Evolutionary conservation across 64 coral and sea anemone genomes (phyloP), one percentile per base, ranked within the genome.

Genomic region (Acropora tenuis): DNA sequence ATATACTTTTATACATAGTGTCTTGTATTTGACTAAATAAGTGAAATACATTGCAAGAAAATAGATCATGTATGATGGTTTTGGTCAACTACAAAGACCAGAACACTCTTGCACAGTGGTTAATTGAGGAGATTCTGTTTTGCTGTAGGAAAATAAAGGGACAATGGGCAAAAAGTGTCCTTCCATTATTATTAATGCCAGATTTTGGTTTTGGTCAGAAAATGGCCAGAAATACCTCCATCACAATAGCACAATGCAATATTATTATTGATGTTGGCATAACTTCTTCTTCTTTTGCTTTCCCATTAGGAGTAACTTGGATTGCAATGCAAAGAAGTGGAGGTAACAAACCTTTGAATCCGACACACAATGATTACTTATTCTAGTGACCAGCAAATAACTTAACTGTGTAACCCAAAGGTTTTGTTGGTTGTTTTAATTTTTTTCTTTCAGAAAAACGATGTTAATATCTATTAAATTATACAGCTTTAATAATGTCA

Each of bases 291-390:
- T 58, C 17, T n/a, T 18, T 80, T 40, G 8, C 46, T 48, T 53
- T 55, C 69, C 82, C 65, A 74, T 84, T 42, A 99, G 97, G 79
- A 99, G 86, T 85, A 90, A 96, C 71, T 83, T 99, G 59, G 97
- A 99, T 84, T 99, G 94, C 58, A 80, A 99, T 86, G 94, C 97
- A 74, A 99, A 99, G 89, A 99, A 99, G 86, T 99, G 97, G 97
- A 99, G 96, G 96, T 98, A 89, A 47, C 13, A 16, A 0, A 43
- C 15, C 20, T 12, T 5, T 45, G 16, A 83, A 48, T 7, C 17
- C 15, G 57, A 48, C 0, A 13, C 8, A 63, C 0, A 71, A 71
- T 71, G 4, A 71, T 71, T 6, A 20, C 8, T 17, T 71, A 20
- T 19, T 71, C 20, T 15, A 71, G 13, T 30, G 18, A 4, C 18